Conservation (phyloP, 1,140 invertebrate genomes). For the Drosophila ohnishii region DNA sequence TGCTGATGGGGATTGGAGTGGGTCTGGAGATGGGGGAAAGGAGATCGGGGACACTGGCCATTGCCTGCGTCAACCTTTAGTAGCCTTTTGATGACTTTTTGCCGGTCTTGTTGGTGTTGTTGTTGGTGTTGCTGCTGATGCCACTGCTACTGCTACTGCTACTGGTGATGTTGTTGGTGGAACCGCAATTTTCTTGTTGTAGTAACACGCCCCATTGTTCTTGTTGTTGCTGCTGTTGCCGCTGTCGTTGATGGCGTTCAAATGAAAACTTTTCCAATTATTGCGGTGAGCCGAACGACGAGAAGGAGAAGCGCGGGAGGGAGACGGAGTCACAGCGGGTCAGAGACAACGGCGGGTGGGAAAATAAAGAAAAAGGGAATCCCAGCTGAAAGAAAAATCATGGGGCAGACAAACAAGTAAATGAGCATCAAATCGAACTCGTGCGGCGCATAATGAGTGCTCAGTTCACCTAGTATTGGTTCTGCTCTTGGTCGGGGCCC, state of each 20-base stretch:
- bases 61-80: slow-evolving; percentile 78
- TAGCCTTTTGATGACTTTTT: slow-evolving; percentile 81
- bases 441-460: slow-evolving; percentile 75
- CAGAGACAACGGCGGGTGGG: slow-evolving; percentile 20
- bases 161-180: slow-evolving; percentile 47
- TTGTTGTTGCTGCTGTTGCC: slow-evolving; percentile 65
- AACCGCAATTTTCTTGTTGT: slow-evolving; percentile 69
- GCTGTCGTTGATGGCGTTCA: slow-evolving; percentile 78
- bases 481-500: not conserved
- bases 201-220: slow-evolving; percentile 73
- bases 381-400: slow-evolving; percentile 51
- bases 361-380: slow-evolving; percentile 48
- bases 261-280: slow-evolving; percentile 82
- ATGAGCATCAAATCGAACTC: slow-evolving; percentile 80
- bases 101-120: slow-evolving; percentile 23
- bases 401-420: slow-evolving; percentile 76
- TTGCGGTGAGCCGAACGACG: slow-evolving; percentile 67
- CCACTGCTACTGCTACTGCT: not conserved
- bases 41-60: slow-evolving; percentile 49
- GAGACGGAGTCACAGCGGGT: slow-evolving; percentile 5
- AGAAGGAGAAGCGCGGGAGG: not conserved
- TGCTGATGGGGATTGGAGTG: slow-evolving; percentile 6
- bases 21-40: not conserved
- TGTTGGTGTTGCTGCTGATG: slow-evolving; percentile 16
- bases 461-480: slow-evolving; percentile 32